Evolutionary conservation across 1,140 invertebrate genomes (phyloP).

Genomic region (Pomacea maculata): DNA sequence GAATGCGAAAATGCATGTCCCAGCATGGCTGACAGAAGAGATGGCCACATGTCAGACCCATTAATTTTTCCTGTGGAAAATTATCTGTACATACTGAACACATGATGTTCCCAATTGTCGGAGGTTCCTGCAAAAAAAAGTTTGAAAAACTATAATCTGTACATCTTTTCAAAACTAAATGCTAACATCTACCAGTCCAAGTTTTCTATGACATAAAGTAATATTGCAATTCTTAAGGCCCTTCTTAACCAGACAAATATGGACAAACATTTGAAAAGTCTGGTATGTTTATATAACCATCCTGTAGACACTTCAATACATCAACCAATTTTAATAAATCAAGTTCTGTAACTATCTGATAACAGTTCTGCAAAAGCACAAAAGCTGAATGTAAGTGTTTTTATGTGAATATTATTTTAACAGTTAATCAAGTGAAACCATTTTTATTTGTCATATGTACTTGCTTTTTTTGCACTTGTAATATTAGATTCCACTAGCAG

Average conservation of each 20-base stretch:
- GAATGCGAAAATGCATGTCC: constrained; percentile 94
- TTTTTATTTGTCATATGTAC: background rate
- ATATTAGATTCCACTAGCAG: constrained; percentile 82
- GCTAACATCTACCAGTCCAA: background rate
- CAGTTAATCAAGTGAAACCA: background rate
- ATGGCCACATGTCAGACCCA: constrained; percentile 87
- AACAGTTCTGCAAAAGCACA: background rate
- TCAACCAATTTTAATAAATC: background rate
- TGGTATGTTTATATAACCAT: background rate
- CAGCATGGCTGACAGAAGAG: constrained; percentile 95
- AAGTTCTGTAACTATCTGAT: background rate
- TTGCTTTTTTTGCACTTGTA: constrained; percentile 23
- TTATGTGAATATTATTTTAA: background rate
- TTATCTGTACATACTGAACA: constrained; percentile 75
- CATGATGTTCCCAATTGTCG: constrained; percentile 33
- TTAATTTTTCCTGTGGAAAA: constrained; percentile 73
- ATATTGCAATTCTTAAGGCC: no score
- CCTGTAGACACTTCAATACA: background rate
- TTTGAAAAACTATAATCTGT: background rate
- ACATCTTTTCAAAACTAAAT: background rate
- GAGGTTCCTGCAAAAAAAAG: constrained; percentile 24
- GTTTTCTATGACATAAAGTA: background rate
- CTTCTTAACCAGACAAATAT: background rate
- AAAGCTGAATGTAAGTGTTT: background rate
- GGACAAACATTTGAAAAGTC: background rate